phyloP scores from a whole-genome alignment of 2,797 vertebrate species.

The Vespertilio murinus region DNA sequence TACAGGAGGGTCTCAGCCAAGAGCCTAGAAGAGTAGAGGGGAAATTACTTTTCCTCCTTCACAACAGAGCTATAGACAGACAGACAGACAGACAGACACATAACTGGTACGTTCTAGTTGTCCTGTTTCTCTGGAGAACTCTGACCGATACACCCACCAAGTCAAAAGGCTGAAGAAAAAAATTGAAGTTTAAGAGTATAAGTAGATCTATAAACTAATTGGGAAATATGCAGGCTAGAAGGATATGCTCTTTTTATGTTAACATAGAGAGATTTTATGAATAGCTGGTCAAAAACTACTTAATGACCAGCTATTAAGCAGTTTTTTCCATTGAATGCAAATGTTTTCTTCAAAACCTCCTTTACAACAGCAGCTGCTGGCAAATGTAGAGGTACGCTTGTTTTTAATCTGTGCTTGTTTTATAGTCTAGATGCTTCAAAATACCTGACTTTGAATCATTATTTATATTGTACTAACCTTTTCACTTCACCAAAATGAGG shows the following conservation, averaged over 20 bases:
- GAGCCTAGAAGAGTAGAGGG: neutral
- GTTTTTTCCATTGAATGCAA: neutral
- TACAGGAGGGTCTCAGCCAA: neutral
- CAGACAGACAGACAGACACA: neutral
- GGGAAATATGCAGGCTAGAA: neutral
- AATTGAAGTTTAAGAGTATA: neutral
- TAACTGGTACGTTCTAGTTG: neutral
- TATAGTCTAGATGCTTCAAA: slow-evolving; percentile 15
- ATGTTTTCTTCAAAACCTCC: neutral
- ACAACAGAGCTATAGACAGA: neutral
- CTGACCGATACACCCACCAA: neutral
- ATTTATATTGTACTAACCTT: neutral
- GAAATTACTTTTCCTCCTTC: neutral
- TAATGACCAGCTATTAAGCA: neutral
- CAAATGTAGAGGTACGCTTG: neutral
- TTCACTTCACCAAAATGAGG: slow-evolving; percentile 2
- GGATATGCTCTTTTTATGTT: neutral
- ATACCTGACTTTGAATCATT: slow-evolving; percentile 19
- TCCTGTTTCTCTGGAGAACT: slow-evolving; percentile 24
- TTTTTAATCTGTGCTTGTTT: neutral
- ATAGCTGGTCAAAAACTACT: too few species aligned
- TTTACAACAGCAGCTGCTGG: neutral
- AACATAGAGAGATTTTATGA: slow-evolving; percentile 36
- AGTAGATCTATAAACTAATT: neutral
- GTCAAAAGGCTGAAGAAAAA: slow-evolving; percentile 3